Evolutionary conservation across 1,140 invertebrate genomes (phyloP), one percentile per base, ranked within the genome.

Genomic region (Goniozus legneri): DNA sequence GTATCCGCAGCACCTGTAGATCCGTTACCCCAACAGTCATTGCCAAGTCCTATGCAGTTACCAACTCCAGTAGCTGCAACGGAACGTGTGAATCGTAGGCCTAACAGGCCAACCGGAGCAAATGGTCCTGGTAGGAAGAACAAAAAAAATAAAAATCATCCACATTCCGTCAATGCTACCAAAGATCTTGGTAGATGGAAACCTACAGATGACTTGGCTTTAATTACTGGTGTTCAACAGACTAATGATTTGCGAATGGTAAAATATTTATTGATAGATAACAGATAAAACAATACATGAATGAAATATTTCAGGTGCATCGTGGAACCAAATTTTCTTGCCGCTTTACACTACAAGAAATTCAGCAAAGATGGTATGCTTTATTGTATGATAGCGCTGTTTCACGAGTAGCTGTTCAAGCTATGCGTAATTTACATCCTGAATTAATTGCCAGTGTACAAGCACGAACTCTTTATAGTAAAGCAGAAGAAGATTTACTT

Each of bases 111-210:
- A 3, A 54, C 64, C n/a, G 70, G 66, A 8, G 65, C 71, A 3
- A 69, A 62, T 41, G 64, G 64, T 33, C 57, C 65, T 12, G 66
- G 67, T 7, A 67, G 73, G 27, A 75, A 75, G 52, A 76, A 65
- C 38, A 76, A 76, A 34, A 76, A 75, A 24, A 74, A 68, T 34
- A 75, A 76, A 59, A 69, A 72, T 60, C 71, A 75, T 50, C 51
- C 71, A 2, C 70, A 76, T 58, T 73, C 74, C 0, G 44, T 73
- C 0, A 75, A 77, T 38, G 67, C 75, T 8, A 87, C 85, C 12
- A 88, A 93, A 78, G 92, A 95, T 78, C 75, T 97, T 8, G 94
- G 94, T 0, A 78, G 92, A 52, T 99, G 96, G 95, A 97, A 97
- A 71, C 92, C 95, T 12, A 89, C 91, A 21, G 97, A 99, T 80